Evolutionary conservation across 2,888 invertebrate genomes (phyloP), one percentile per base, ranked within the genome.

Genomic region (Magallana nippona): DNA sequence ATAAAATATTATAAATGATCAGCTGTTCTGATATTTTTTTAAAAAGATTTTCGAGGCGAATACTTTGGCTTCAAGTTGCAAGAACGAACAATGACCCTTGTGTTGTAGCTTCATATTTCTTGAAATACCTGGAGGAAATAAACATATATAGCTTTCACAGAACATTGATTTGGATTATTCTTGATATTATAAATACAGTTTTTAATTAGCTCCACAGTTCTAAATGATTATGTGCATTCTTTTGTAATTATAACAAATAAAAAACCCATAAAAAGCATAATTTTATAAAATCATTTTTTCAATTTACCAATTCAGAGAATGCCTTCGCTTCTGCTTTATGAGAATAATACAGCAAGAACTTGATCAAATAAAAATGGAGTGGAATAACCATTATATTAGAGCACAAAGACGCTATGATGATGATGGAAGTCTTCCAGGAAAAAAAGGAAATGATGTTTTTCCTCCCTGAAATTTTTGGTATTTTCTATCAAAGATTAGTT

Each of bases 281-380:
- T 44, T 44, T 44, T 44, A 44, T 44, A 8, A 44, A 44, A 44
- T 44, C 44, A 44, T 44, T 44, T 60, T 60, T 60, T 15, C 17
- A n/a, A 60, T 60, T 60, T 60, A 60, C 60, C 60, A 60, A 60
- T 60, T 60, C 79, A 82, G 84, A 82, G 80, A 84, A 79, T 82
- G 58, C 82, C 56, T 82, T 27, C 78, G 84, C 79, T 84, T 84
- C 82, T 84, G 84, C 79, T 84, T 82, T 58, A 84, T 58, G 22
- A 79, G 78, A 79, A 82, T 84, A 55, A 82, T 84, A 32, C 84
- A 84, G 79, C 78, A 57, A 44, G 84, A 84, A 44, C 82, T 84
- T 78, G 82, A 84, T 79, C 15, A 44, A 15, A 55, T 82, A 44
- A 77, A 71, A 63, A 77, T 44, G 79, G 85, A 82, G 79, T 85